Base-by-base conservation (phyloP, 2,797 vertebrate species). In the Mus minutoides region DNA sequence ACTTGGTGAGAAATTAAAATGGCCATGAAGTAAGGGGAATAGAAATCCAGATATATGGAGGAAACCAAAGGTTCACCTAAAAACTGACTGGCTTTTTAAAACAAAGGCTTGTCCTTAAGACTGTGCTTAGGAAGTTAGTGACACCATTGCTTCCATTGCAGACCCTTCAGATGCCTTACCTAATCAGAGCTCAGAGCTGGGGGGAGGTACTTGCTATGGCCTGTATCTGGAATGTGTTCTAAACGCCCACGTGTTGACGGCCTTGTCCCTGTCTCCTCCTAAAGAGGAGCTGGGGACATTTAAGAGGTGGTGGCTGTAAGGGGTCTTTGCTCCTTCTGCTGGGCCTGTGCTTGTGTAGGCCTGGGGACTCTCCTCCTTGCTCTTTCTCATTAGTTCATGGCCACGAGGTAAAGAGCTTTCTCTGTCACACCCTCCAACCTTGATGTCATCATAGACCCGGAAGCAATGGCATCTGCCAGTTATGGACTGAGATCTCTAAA, bases 1-100 rank as follows among this genome's bases (percentile, higher is more conserved):
- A 80, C 79, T 95, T 71, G 22, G 69, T 52, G 88, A 62, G 73
- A 94, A 91, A 96, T 40, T 78, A 43, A 88, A 93, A 95, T 52
- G 43, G 22, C 80, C 88, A 77, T 90, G 83, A 37, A 64, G 64
- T 29, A 75, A 22, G 2, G 1, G 4, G 6, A 85, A 10, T 67
- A 83, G 62, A 67, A 86, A 91, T 88, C 75, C 6, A 88, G 79
- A 12, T 92, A 93, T 34, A 56, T 88, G 24, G 64, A 64, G 19
- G 17, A 60, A 69, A 82, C 56, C 82, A 31, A 58, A 83, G 37
- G 43, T 17, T 43, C 0, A 46, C 24, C 40, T 60, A 77, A 1
- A 89, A 46, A 52, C 76, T 37, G 21, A 58, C 76, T 71, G 49
- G 75, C 52, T 92, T 92, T 94, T 52, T 58, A 94, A 93, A 95